Conservation (phyloP, 2,113 vertebrate species). For the Galeopterus variegatus region DNA sequence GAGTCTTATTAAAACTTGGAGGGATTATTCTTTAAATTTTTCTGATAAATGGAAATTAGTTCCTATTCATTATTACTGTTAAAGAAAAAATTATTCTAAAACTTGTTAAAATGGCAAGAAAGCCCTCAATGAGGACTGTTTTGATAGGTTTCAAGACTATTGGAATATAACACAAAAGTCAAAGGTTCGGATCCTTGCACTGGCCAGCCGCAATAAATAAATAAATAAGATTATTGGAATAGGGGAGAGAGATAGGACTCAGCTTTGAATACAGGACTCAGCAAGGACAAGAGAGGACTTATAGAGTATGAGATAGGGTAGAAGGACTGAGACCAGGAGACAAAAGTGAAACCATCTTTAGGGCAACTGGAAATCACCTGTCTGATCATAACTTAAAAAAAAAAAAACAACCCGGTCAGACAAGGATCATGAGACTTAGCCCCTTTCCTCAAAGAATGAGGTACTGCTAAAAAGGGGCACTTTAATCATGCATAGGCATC, state of each 20-base stretch:
- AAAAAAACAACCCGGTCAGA: no score
- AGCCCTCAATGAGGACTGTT: background rate
- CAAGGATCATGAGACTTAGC: no score
- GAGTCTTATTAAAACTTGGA: slow-evolving; percentile 45
- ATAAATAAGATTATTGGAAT: background rate
- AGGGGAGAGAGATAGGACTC: background rate
- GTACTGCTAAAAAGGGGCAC: no score
- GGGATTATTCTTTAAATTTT: background rate
- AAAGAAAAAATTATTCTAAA: slow-evolving; percentile 49
- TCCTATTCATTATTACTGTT: slow-evolving; percentile 28
- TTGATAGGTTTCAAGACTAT: slow-evolving; percentile 1
- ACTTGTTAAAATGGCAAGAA: slow-evolving; percentile 40
- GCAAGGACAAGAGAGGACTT: background rate
- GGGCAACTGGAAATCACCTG: no score
- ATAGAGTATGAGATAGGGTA: background rate
- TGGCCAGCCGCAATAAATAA: no score
- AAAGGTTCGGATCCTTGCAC: no score
- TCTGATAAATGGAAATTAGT: slow-evolving; percentile 48
- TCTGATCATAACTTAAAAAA: no score
- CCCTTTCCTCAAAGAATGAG: no score
- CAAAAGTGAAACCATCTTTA: no score
- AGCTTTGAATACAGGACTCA: background rate
- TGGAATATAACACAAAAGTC: no score
- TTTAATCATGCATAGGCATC: no score
- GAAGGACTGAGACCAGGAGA: no score